Percentiles rank a stretch among this genome's conserved stretches.
Evolutionary conservation across 2,888 invertebrate species (phyloP).

Genomic region (Branchipolynoe longqiensis): DNA sequence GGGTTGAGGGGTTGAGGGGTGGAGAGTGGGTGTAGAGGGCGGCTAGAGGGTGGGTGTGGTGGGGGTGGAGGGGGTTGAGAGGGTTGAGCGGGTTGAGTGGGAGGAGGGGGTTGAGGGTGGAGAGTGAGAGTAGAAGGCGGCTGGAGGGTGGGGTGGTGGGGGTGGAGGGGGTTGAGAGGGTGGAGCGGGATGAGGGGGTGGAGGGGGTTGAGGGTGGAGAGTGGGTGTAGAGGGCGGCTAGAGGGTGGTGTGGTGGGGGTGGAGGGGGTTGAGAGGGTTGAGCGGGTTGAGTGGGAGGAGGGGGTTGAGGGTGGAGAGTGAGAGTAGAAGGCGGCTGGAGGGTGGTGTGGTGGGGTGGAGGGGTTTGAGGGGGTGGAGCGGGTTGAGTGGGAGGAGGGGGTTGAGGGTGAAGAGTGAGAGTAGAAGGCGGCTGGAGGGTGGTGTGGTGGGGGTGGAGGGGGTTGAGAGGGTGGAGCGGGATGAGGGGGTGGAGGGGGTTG

Average conservation of each 20-base stretch:
- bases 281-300: neutral
- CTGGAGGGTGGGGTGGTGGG: neutral
- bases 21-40: neutral
- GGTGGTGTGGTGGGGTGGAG: neutral
- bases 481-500: neutral
- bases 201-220: neutral
- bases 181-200: neutral
- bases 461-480: neutral
- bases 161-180: neutral
- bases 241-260: neutral
- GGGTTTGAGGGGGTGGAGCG: neutral
- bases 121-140: neutral
- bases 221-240: neutral
- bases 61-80: neutral
- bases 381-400: neutral
- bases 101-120: neutral
- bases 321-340: neutral
- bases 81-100: too few relatives aligned
- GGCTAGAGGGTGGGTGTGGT: neutral
- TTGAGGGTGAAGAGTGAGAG: neutral
- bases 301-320: neutral
- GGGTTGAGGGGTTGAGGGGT: neutral
- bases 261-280: neutral
- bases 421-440: neutral
- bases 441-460: neutral